Evolutionary conservation across 1,140 invertebrate species (phyloP).

Genomic region (Phymorhynchus buccinoides): DNA sequence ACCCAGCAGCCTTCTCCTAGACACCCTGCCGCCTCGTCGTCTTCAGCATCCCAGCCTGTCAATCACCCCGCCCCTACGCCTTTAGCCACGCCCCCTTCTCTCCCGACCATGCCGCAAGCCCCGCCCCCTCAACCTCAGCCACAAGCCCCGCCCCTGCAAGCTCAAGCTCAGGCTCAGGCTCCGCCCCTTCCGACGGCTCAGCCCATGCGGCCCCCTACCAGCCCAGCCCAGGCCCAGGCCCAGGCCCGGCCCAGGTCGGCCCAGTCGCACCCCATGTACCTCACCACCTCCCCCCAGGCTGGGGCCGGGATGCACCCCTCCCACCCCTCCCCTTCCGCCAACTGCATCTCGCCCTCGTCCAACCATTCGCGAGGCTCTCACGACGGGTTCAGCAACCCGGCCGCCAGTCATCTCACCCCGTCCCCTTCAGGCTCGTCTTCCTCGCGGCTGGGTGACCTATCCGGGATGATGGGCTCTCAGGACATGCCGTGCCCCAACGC

Average conservation of each 20-base stretch:
- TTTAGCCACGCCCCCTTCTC: slow-evolving; percentile 24
- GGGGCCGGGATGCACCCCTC: slow-evolving; percentile 4
- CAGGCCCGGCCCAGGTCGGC: slow-evolving; percentile 21
- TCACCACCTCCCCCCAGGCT: slow-evolving; percentile 24
- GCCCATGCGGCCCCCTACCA: slow-evolving; percentile 37
- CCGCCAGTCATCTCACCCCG: slow-evolving; percentile 20
- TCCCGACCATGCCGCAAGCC: slow-evolving; percentile 38
- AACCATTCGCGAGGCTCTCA: slow-evolving; percentile 34
- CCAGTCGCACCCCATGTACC: slow-evolving; percentile 42
- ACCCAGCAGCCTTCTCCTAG: slow-evolving; percentile 31
- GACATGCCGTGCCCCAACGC: slow-evolving; percentile 39
- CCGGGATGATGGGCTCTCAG: slow-evolving; percentile 21
- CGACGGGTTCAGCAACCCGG: slow-evolving; percentile 26
- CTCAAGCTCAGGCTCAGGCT: slow-evolving; percentile 2
- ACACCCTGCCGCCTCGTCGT: too few species aligned
- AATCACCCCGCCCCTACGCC: neutral
- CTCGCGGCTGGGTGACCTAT: slow-evolving; percentile 30
- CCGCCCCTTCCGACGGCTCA: slow-evolving; percentile 24
- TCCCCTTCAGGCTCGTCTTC: slow-evolving; percentile 20
- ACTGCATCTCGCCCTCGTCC: slow-evolving; percentile 35
- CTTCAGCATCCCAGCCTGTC: slow-evolving; percentile 1
- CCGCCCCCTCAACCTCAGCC: slow-evolving; percentile 36
- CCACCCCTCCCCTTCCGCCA: slow-evolving; percentile 33
- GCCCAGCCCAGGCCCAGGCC: slow-evolving; percentile 37
- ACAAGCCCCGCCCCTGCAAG: slow-evolving; percentile 22